A percentile compares a stretch with the other conserved stretches of the same genome.
Conservation (phyloP, 2,113 vertebrate species). For the Orthochromis malagaraziensis region DNA sequence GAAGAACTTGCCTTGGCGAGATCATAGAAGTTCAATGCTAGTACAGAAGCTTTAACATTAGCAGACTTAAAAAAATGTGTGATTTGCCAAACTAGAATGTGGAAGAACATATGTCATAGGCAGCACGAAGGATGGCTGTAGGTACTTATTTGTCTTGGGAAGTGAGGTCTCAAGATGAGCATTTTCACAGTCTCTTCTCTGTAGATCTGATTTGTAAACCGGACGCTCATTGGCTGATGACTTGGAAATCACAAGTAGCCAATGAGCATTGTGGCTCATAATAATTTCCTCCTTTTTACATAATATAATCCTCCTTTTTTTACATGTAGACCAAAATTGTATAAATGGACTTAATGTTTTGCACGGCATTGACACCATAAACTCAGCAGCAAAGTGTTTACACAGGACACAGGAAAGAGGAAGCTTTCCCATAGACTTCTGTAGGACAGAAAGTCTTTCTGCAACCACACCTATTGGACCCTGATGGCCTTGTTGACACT, state of each 20-base stretch:
- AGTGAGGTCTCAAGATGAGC: neutral
- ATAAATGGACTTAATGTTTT: neutral
- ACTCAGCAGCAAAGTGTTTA: neutral
- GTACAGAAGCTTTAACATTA: neutral
- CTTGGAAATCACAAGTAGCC: neutral
- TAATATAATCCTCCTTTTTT: neutral
- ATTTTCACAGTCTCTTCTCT: neutral
- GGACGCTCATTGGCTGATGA: neutral
- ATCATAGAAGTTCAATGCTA: neutral
- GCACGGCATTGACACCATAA: neutral
- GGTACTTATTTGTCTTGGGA: neutral
- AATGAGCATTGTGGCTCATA: neutral
- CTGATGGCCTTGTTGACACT: neutral
- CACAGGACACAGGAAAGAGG: neutral
- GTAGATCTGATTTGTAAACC: neutral
- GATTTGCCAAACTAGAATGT: neutral
- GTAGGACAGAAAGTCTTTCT: neutral
- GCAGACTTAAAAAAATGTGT: neutral
- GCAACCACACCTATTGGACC: neutral
- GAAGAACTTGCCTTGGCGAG: neutral
- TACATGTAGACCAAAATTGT: neutral
- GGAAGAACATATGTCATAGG: neutral
- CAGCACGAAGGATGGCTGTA: neutral
- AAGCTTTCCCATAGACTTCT: neutral
- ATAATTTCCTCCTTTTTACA: neutral